Base-by-base conservation (phyloP, 2,797 vertebrate genomes). In the Craterocephalus amniculus region DNA sequence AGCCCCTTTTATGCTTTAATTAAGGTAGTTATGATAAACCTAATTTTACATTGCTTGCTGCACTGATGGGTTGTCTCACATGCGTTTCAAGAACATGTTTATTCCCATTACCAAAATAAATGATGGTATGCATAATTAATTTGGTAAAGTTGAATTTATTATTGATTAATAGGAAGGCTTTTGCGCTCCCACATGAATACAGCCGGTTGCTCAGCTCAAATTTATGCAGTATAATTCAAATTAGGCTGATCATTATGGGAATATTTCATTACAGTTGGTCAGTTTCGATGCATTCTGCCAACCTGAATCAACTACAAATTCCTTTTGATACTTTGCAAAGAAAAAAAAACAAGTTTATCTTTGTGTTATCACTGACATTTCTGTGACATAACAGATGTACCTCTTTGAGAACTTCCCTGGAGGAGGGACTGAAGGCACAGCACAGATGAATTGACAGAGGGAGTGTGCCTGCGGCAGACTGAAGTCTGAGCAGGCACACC, bases 11-110 rank as follows among this genome's bases (percentile, higher is more conserved):
- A 78, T 85, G 74, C 70, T 40, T 13, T 78, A 79, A 89, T 92
- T 92, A 90, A 91, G 91, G 74, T 78, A 64, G 78, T 81, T 74
- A 80, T 78, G 63, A 86, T 76, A 83, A 78, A 83, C 27, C 73
- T n/a, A 54, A 63, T 85, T 83, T 75, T 64, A 45, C 70, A 52
- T 76, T 38, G 61, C 70, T 66, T 66, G 69, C 69, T 72, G 57
- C 59, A 61, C 76, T 74, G 65, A 72, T 52, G 49, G 61, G 13
- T 51, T 71, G 6, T 60, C 57, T 63, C 56, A 55, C 58, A 54
- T 43, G 48, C 60, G 58, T 68, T 74, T 79, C 27, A 40, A 77
- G 35, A 81, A 73, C 51, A 20, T 77, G 48, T 83, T 79, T 70
- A 43, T 80, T 73, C 34, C 61, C 24, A 38, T 52, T 67, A 76